Percentiles rank a stretch among this genome's conserved stretches.
Evolutionary conservation across 2,888 invertebrate species (phyloP).

Genomic region (Aphodius granarius): DNA sequence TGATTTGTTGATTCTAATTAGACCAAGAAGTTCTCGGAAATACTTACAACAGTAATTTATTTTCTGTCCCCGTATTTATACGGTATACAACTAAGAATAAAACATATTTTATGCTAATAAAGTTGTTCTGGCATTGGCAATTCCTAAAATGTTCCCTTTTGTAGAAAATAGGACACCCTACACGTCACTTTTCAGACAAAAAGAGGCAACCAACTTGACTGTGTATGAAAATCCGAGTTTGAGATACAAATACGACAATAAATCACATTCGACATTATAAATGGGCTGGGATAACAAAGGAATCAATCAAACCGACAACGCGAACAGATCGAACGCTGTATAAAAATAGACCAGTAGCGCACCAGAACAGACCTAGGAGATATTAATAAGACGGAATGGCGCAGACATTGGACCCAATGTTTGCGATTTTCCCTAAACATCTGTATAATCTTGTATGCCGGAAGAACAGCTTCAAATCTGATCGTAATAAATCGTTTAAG

Average conservation of each 20-base stretch:
- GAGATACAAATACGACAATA: neutral
- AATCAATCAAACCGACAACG: neutral
- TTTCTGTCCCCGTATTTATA: no score
- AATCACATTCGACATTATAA: neutral
- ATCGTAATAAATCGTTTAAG: neutral
- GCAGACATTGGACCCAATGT: neutral
- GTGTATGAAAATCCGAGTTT: neutral
- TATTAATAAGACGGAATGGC: neutral
- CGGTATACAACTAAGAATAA: neutral
- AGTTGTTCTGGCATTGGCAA: no score
- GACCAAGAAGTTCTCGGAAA: neutral
- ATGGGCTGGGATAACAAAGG: neutral
- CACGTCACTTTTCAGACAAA: neutral
- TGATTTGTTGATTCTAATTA: neutral
- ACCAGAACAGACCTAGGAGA: neutral
- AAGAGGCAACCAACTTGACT: neutral
- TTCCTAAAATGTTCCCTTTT: no score
- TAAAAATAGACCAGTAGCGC: neutral
- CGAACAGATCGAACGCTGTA: neutral
- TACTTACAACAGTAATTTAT: no score
- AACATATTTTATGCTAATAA: no score
- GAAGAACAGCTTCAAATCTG: neutral
- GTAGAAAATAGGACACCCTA: neutral
- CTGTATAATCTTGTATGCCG: neutral
- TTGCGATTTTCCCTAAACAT: neutral